These are phyloP conservation scores for Nomada fucata DNA, from an alignment of 2,888 invertebrate genomes.

Conservation along the genomic window DNA sequence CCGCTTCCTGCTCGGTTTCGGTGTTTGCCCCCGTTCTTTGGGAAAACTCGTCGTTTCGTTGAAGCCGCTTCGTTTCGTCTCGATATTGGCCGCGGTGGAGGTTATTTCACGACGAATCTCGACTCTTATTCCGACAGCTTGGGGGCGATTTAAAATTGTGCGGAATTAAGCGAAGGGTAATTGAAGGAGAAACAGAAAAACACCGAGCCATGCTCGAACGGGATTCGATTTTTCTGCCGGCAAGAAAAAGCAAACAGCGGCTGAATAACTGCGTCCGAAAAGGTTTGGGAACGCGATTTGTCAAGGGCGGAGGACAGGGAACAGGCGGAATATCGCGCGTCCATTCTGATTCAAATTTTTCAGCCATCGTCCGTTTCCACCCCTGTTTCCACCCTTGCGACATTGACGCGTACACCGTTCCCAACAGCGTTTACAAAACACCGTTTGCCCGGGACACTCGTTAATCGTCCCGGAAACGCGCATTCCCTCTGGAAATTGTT, in stretches of 20 bases:
- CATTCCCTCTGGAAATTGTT: conserved; percentile 56
- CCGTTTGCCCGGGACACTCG: conserved; percentile 59
- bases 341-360: conserved; percentile 82
- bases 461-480: conserved; percentile 66
- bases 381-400: conserved; percentile 50
- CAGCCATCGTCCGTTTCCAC: conserved; percentile 52
- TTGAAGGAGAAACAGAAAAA: too few species aligned
- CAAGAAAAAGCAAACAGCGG: too few species aligned
- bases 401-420: conserved; percentile 62
- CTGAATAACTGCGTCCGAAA: not conserved
- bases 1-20: conserved; percentile 8
- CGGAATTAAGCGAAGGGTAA: too few species aligned
- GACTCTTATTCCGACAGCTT: too few species aligned
- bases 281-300: conserved; percentile 26
- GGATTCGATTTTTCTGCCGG: too few species aligned
- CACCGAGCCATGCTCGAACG: too few species aligned
- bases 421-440: conserved; percentile 55
- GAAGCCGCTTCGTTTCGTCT: too few species aligned
- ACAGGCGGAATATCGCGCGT: conserved; percentile 77
- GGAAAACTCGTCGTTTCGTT: not conserved
- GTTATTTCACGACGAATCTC: too few species aligned
- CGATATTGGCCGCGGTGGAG: too few species aligned
- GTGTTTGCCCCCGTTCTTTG: conserved; percentile 5
- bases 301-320: conserved; percentile 59
- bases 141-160: too few species aligned